Conservation (phyloP, 2,797 vertebrate species). For the Choloepus didactylus region DNA sequence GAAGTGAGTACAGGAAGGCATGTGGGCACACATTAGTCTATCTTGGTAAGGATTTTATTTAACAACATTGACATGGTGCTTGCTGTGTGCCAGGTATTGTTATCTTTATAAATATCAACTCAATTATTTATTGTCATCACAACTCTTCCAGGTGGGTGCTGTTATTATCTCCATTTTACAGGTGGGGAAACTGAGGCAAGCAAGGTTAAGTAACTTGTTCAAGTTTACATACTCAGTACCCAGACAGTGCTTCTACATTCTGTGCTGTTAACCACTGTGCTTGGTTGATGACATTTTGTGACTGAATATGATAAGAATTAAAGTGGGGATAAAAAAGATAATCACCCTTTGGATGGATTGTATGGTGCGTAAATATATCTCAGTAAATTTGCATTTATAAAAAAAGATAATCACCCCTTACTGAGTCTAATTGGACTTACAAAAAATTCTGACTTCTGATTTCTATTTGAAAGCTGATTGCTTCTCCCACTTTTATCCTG, state of each 20-base stretch:
- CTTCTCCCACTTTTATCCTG: not conserved
- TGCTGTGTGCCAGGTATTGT: not conserved
- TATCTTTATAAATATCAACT: not conserved
- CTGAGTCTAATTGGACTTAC: too few species aligned
- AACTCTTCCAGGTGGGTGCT: not conserved
- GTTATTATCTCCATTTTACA: not conserved
- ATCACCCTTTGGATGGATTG: not conserved
- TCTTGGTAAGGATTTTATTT: not conserved
- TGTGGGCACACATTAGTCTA: not conserved
- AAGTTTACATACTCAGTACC: not conserved
- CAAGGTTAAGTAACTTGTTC: not conserved
- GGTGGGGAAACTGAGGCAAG: slow-evolving; percentile 5
- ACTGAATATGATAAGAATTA: not conserved
- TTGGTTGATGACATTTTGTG: not conserved
- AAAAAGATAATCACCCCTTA: not conserved
- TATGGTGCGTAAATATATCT: too few species aligned
- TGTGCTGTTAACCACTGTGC: not conserved
- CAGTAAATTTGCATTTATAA: too few species aligned
- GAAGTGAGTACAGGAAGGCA: not conserved
- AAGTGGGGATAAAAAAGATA: not conserved
- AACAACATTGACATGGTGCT: not conserved
- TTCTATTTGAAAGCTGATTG: not conserved
- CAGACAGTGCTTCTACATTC: not conserved
- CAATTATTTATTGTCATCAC: not conserved
- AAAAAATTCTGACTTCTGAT: not conserved